phyloP scores from a whole-genome alignment of 2,888 invertebrate genomes.

The Luffia ferchaultella region DNA sequence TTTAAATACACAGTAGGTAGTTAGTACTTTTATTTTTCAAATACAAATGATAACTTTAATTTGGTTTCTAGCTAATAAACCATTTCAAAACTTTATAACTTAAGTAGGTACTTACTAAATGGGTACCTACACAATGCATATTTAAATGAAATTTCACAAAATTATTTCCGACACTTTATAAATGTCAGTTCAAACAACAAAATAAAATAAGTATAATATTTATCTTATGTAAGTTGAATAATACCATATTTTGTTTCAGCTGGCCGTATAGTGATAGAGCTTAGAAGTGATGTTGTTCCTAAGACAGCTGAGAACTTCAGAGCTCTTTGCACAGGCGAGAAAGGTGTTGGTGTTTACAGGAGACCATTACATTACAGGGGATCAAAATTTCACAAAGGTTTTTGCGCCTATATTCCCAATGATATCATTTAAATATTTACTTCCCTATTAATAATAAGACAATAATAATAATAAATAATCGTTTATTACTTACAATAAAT shows the following conservation, averaged over 20 bases:
- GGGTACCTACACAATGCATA: constrained; percentile 13
- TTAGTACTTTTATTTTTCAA: no score
- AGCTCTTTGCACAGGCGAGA: constrained; percentile 91
- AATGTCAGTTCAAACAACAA: neutral
- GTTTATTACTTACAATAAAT: no score
- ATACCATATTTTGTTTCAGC: constrained; percentile 42
- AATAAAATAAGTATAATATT: neutral
- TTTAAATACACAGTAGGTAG: no score
- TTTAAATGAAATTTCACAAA: constrained; percentile 18
- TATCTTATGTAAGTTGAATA: neutral
- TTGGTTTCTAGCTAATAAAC: no score
- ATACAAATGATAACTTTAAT: no score
- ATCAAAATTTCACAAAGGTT: constrained; percentile 80
- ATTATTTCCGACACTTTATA: constrained; percentile 4
- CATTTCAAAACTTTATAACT: no score
- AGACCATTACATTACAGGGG: constrained; percentile 88
- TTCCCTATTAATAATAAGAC: no score
- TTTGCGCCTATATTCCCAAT: constrained; percentile 7
- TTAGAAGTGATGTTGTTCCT: constrained; percentile 85
- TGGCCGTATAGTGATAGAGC: constrained; percentile 86
- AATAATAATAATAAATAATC: no score
- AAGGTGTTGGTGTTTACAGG: constrained; percentile 72
- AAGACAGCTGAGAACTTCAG: constrained; percentile 92
- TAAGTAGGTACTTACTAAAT: no score
- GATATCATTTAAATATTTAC: neutral